Conservation (phyloP, 1,140 invertebrate species). For the Octopus bimaculoides region DNA sequence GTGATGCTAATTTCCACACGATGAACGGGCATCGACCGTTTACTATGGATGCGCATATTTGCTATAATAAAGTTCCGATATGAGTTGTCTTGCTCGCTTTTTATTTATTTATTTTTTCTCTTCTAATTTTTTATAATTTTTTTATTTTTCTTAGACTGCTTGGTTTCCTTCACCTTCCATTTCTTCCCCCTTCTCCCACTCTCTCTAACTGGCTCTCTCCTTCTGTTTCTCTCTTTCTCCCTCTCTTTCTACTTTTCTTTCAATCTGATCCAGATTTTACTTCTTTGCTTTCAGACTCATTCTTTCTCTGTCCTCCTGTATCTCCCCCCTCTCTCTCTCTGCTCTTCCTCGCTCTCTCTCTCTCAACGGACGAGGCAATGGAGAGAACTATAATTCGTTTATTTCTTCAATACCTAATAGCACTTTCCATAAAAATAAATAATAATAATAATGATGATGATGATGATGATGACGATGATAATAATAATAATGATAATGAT, state of each 20-base stretch:
- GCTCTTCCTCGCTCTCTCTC: not conserved
- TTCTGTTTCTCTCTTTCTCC: no score
- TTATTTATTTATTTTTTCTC: constrained; percentile 42
- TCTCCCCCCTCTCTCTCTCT: not conserved
- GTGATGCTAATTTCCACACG: not conserved
- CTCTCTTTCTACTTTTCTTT: not conserved
- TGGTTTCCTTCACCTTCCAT: not conserved
- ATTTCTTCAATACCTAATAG: no score
- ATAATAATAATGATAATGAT: no score
- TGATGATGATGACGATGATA: no score
- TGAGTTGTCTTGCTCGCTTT: constrained; percentile 34
- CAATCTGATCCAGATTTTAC: not conserved
- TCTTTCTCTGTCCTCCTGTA: not conserved
- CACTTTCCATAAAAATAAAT: no score
- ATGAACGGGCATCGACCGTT: not conserved
- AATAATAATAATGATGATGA: no score
- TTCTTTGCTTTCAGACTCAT: not conserved
- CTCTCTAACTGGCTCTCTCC: not conserved
- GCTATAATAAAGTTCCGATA: not conserved
- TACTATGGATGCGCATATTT: not conserved
- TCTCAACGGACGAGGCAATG: not conserved
- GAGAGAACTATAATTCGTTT: no score
- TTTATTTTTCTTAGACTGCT: constrained; percentile 31
- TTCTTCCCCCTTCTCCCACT: not conserved
- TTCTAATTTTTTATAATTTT: constrained; percentile 46